phyloP scores from a whole-genome alignment of 2,888 invertebrate species.

The Thecocarcelia acutangulata region DNA sequence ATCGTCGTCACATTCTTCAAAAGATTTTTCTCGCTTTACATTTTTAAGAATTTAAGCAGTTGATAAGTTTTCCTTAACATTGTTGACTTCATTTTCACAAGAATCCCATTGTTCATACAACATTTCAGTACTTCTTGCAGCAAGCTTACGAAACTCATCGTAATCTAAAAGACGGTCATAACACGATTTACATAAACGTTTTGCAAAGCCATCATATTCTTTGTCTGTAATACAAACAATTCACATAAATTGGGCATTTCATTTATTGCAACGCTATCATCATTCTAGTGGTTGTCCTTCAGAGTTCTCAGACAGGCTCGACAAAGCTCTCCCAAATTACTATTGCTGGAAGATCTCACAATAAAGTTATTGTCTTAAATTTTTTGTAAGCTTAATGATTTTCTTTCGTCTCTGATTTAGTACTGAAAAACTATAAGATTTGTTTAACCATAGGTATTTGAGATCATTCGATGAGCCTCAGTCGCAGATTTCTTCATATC shows the following conservation, averaged over 20 bases:
- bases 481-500: no score
- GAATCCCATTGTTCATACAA: constrained; percentile 61
- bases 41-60: not conserved
- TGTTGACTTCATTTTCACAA: not conserved
- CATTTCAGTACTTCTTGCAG: constrained; percentile 72
- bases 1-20: constrained; percentile 65
- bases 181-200: constrained; percentile 74
- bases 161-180: constrained; percentile 74
- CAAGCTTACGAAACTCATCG: constrained; percentile 73
- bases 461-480: no score
- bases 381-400: no score
- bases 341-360: constrained; percentile 54
- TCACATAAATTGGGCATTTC: constrained; percentile 73
- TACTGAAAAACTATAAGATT: no score
- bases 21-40: constrained; percentile 25
- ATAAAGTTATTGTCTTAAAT: not conserved
- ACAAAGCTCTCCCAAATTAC: constrained; percentile 75
- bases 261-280: no score
- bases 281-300: constrained; percentile 58
- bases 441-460: no score
- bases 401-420: no score
- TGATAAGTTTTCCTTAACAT: not conserved
- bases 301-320: constrained; percentile 75
- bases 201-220: constrained; percentile 73
- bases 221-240: constrained; percentile 73